These are phyloP conservation scores for Lepus townsendii DNA, from an alignment of 2,797 vertebrate species.

Conservation along the genomic window DNA sequence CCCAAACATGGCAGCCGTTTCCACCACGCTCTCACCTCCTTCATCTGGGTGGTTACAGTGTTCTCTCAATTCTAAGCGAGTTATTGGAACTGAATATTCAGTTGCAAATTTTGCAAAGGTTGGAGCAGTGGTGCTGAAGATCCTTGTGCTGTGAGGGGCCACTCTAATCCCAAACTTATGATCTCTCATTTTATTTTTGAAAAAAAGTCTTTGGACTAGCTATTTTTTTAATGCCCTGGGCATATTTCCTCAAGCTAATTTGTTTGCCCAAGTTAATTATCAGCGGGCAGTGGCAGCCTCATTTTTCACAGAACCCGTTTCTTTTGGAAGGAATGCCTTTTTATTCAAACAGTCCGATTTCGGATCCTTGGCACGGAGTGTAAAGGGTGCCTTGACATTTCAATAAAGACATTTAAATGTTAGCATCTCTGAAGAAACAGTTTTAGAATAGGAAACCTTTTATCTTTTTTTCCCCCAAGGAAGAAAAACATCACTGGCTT, in stretches of 20 bases:
- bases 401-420: conserved; percentile 75
- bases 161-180: not conserved
- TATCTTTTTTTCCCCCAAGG: conserved; percentile 25
- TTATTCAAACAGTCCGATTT: conserved; percentile 36
- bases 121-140: not conserved
- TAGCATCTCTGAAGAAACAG: conserved; percentile 56
- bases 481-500: conserved; percentile 55
- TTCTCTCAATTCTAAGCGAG: not conserved
- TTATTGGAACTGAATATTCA: not conserved
- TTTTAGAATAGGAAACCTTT: conserved; percentile 71
- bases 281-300: conserved; percentile 49
- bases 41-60: too few relatives aligned
- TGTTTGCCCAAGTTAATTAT: conserved; percentile 76
- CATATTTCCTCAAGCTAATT: conserved; percentile 63
- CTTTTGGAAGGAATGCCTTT: conserved; percentile 65
- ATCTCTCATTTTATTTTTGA: not conserved
- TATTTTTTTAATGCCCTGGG: conserved; percentile 41
- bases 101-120: not conserved
- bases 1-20: not conserved
- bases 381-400: conserved; percentile 75
- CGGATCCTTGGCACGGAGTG: conserved; percentile 20
- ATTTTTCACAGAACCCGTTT: conserved; percentile 66
- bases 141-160: not conserved
- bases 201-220: conserved; percentile 10
- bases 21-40: rapidly evolving